Base-by-base conservation (phyloP, 1,140 invertebrate genomes). In the Platorchestia sp. region DNA sequence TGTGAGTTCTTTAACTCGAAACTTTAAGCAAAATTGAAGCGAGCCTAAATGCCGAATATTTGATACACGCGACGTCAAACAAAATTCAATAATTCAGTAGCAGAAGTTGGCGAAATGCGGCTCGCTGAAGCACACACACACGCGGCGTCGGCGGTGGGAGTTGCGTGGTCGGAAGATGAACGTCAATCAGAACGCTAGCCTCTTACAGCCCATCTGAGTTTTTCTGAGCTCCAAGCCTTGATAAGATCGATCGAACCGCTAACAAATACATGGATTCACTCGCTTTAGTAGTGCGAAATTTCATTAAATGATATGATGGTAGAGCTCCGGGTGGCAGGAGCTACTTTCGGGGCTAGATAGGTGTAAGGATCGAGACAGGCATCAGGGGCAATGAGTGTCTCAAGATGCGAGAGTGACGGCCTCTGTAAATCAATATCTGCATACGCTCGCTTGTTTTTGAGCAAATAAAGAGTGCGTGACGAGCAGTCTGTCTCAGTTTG, bases 191-290 rank as follows among this genome's bases (percentile, higher is more conserved):
- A 3, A 10, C 1, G 36, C 59, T 0, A 93, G 19, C 91, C 47
- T 91, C 89, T 41, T 1, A 91, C 19, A 91, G 89, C 44, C 43
- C 16, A 6, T 0, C 36, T 3, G 10, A 47, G 45, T 93, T 93
- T 93, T 93, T 93, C 45, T 41, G 7, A 1, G 45, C 91, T 45
- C 1, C 43, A 19, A 47, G 44, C 45, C 14, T 45, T 93, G 91
- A 93, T 93, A 93, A 45, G 45, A 93, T 93, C 91, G 91, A n/a
- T 93, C 45, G 91, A 93, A 93, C 41, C 6, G 45, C 45, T 93
- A 44, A 47, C 91, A 93, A 93, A 93, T 93, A 93, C 44, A 93
- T 47, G 45, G 45, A 93, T 93, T 93, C 40, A 47, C 36, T 93
- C 87, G 43, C 45, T 6, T 93, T 45, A 47, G 91, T 44, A 36